Conservation (phyloP, 2,113 vertebrate genomes). For the Struthio camelus region DNA sequence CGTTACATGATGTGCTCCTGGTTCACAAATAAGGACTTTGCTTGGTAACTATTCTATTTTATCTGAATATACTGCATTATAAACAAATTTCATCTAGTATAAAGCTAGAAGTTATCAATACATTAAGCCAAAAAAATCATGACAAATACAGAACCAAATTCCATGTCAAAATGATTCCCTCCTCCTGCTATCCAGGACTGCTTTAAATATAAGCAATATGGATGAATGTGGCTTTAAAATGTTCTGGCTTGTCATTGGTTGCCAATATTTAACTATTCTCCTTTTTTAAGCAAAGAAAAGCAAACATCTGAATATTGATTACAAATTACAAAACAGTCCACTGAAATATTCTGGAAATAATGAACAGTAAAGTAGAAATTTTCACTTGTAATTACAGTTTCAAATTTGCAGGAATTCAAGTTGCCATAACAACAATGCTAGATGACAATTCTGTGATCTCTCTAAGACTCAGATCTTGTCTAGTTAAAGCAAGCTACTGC, state of each 20-base stretch:
- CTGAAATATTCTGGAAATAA: neutral
- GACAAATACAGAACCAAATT: neutral
- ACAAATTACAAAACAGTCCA: neutral
- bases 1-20: rapidly evolving
- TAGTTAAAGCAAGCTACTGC: neutral
- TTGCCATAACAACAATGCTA: neutral
- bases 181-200: neutral
- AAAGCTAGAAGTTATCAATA: neutral
- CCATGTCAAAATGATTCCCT: neutral
- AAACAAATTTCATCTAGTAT: neutral
- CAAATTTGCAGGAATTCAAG: neutral
- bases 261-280: neutral
- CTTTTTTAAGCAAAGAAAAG: neutral
- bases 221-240: rapidly evolving
- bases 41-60: neutral
- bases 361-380: neutral
- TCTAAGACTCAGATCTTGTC: neutral
- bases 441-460: neutral
- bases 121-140: neutral
- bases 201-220: neutral
- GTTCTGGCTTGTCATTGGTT: neutral
- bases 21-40: neutral
- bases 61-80: neutral
- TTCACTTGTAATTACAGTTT: neutral
- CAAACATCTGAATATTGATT: neutral